A percentile compares a stretch with the other conserved stretches of the same genome.
Evolutionary conservation across 2,113 vertebrate genomes (phyloP).

Genomic region (Heloderma charlesbogerti): DNA sequence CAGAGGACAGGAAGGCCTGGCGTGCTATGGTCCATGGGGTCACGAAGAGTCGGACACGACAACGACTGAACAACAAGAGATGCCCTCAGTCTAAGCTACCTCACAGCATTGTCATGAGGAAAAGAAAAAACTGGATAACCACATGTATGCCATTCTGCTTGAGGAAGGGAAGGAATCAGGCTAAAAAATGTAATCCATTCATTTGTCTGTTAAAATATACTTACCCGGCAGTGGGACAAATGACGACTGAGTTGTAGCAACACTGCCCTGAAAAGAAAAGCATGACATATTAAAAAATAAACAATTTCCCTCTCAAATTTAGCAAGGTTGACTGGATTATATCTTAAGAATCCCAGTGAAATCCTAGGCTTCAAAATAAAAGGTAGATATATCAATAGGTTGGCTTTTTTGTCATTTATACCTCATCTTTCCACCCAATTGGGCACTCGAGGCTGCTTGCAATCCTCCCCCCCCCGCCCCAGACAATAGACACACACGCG

Average conservation of each 20-base stretch:
- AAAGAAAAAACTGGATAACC: not conserved
- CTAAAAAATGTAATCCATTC: not conserved
- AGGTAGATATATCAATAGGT: not conserved
- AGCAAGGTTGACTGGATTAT: not conserved
- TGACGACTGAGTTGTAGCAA: constrained; percentile 69
- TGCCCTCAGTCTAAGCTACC: not conserved
- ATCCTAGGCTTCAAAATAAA: not conserved
- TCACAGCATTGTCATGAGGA: not conserved
- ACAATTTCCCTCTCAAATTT: not conserved
- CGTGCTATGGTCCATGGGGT: too few relatives aligned
- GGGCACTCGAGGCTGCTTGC: too few relatives aligned
- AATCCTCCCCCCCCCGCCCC: too few relatives aligned
- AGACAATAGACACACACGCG: too few relatives aligned
- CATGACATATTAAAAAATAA: constrained; percentile 17
- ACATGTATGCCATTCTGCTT: not conserved
- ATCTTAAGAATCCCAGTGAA: not conserved
- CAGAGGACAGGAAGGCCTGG: too few relatives aligned
- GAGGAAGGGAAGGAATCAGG: not conserved
- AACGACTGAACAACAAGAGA: too few relatives aligned
- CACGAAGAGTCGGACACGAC: too few relatives aligned
- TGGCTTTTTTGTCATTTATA: not conserved
- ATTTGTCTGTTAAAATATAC: constrained; percentile 38
- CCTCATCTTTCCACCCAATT: too few relatives aligned
- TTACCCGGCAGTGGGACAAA: constrained; percentile 89
- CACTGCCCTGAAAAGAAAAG: constrained; percentile 79